These are phyloP conservation scores for Menidia menidia DNA, from an alignment of 2,797 vertebrate species.

Conservation along the genomic window DNA sequence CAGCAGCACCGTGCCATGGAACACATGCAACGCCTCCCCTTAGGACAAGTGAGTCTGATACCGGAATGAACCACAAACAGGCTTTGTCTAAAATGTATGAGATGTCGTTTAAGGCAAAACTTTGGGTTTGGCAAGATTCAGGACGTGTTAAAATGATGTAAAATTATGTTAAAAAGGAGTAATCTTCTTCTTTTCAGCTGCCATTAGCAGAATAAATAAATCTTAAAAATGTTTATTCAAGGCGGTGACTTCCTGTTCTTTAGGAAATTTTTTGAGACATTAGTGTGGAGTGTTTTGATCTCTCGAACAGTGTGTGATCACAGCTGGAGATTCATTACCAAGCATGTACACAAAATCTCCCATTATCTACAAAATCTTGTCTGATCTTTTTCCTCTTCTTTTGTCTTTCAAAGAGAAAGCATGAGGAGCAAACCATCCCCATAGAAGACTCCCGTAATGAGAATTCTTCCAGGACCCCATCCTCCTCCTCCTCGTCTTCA, in stretches of 20 bases:
- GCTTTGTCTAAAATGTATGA: too few species aligned
- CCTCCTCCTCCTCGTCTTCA: constrained; percentile 72
- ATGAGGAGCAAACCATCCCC: constrained; percentile 86
- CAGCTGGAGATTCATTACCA: not conserved
- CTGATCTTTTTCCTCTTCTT: not conserved
- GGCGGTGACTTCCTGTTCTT: constrained; percentile 25
- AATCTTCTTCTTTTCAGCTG: constrained; percentile 15
- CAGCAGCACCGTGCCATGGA: constrained; percentile 79
- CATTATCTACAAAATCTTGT: not conserved
- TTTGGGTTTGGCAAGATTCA: not conserved
- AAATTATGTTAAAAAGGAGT: not conserved
- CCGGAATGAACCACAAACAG: not conserved
- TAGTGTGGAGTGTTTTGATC: constrained; percentile 15
- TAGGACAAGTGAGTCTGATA: constrained; percentile 77
- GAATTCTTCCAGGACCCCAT: constrained; percentile 76
- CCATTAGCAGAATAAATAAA: not conserved
- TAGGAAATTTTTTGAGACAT: not conserved
- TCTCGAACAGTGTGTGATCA: not conserved
- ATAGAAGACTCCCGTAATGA: constrained; percentile 80
- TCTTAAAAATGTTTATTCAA: constrained; percentile 1
- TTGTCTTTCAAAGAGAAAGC: constrained; percentile 85
- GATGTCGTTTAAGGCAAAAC: not conserved
- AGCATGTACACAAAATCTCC: not conserved
- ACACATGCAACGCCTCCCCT: constrained; percentile 79
- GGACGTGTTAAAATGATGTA: constrained; percentile 11